Conservation (phyloP, 2,888 invertebrate species). For the Odiellus spinosus region DNA sequence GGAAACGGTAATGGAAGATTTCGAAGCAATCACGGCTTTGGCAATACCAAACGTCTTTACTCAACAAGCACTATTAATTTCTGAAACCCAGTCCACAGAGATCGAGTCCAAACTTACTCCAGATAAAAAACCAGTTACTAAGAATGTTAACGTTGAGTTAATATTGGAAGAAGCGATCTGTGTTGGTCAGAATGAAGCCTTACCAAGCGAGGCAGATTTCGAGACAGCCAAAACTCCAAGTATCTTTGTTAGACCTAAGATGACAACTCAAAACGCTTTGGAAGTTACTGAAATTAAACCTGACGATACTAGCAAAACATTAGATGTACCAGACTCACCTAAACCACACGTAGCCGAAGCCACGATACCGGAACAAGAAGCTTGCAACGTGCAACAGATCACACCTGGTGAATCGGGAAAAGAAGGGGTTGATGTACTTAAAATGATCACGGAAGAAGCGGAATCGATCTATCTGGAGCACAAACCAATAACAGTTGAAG, state of each 20-base stretch:
- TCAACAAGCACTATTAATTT: background rate
- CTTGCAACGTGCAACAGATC: background rate
- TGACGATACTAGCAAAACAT: background rate
- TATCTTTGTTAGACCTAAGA: constrained; percentile 7
- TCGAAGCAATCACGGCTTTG: no score
- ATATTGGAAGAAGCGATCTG: background rate
- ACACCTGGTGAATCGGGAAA: background rate
- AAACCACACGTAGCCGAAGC: background rate
- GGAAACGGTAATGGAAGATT: no score
- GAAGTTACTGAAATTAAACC: constrained; percentile 6
- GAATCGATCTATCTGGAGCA: background rate
- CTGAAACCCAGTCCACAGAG: background rate
- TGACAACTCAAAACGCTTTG: constrained; percentile 11
- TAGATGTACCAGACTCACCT: background rate
- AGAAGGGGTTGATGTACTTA: background rate
- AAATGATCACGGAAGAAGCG: background rate
- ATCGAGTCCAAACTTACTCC: background rate
- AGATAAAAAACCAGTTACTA: constrained; percentile 2
- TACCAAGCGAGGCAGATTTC: constrained; percentile 4
- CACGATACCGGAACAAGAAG: background rate
- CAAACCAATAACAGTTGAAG: background rate
- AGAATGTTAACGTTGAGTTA: background rate
- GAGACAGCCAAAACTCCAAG: constrained; percentile 7
- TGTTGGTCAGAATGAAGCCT: constrained; percentile 7
- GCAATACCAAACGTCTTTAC: no score